Evolutionary conservation across 2,888 invertebrate genomes (phyloP).

Genomic region (Lepidonotus clava): DNA sequence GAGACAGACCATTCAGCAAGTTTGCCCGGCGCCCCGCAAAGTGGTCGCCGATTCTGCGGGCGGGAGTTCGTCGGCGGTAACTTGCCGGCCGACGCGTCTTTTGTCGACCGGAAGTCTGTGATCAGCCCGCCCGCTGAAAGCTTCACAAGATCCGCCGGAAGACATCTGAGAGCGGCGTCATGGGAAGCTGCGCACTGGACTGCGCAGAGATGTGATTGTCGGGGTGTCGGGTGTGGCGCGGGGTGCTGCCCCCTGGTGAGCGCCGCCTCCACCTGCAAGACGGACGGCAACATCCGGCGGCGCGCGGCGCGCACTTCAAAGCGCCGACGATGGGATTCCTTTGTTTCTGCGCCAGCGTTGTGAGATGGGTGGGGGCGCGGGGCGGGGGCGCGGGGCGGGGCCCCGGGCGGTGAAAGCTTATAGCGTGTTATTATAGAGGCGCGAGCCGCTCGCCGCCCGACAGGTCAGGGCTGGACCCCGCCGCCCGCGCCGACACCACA

Average conservation of each 20-base stretch:
- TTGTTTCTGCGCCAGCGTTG: conserved; percentile 8
- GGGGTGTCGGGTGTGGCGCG: conserved; percentile 25
- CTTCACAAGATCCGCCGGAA: conserved; percentile 37
- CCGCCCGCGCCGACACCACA: conserved; percentile 18
- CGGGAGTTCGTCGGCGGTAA: not conserved
- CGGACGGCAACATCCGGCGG: not conserved
- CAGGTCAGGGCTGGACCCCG: not conserved
- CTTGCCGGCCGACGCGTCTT: not conserved
- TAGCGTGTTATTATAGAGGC: conserved; percentile 29
- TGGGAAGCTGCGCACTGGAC: conserved; percentile 37
- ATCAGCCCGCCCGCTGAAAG: conserved; percentile 32
- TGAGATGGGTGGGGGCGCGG: conserved; percentile 19
- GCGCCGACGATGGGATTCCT: conserved; percentile 20
- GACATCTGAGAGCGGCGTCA: conserved; percentile 32
- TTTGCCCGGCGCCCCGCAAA: too few species aligned
- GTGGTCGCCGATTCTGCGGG: not conserved
- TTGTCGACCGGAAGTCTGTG: conserved; percentile 22
- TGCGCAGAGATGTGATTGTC: conserved; percentile 42
- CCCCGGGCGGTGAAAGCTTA: not conserved
- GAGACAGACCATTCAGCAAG: too few species aligned
- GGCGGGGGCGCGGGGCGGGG: not conserved
- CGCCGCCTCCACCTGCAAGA: not conserved
- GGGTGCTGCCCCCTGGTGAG: not conserved
- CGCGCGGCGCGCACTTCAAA: not conserved
- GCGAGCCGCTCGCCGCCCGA: not conserved